These are phyloP conservation scores for Drosophila miranda DNA, from an alignment of 1,140 invertebrate species.

Conservation along the genomic window DNA sequence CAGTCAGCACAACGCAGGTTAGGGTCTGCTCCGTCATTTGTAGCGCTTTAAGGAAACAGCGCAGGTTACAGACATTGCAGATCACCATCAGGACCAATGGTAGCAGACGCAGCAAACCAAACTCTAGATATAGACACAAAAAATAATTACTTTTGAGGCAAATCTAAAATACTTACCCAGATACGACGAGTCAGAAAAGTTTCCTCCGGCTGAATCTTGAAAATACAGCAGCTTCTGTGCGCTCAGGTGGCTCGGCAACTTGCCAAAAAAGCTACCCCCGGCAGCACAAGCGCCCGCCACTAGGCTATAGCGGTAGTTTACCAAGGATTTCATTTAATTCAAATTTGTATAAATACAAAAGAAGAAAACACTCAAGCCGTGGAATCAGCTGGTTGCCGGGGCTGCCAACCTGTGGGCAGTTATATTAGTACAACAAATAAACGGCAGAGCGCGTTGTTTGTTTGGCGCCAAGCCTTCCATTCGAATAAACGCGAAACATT, in stretches of 20 bases:
- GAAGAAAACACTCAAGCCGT: not conserved
- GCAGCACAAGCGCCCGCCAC: slow-evolving; percentile 70
- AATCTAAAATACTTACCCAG: slow-evolving; percentile 17
- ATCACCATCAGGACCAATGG: slow-evolving; percentile 83
- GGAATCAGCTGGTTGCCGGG: no score
- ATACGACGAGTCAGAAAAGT: slow-evolving; percentile 3
- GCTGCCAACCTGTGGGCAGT: no score
- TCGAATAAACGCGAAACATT: not conserved
- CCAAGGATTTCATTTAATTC: slow-evolving; percentile 42
- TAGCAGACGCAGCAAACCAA: slow-evolving; percentile 35
- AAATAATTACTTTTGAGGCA: not conserved
- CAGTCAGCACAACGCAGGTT: slow-evolving; percentile 84
- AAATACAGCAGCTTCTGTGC: slow-evolving; percentile 33
- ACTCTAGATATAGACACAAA: slow-evolving; percentile 24
- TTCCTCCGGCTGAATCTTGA: not conserved
- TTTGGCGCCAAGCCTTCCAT: not conserved
- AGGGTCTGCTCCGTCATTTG: slow-evolving; percentile 84
- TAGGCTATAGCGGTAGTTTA: slow-evolving; percentile 70
- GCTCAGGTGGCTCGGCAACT: slow-evolving; percentile 58
- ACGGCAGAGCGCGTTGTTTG: not conserved
- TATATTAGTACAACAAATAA: no score
- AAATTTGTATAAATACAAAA: not conserved
- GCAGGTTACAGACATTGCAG: slow-evolving; percentile 84
- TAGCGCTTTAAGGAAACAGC: slow-evolving; percentile 84
- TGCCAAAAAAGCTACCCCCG: slow-evolving; percentile 76